Percentiles rank a stretch among this genome's conserved stretches.
Evolutionary conservation across 2,797 vertebrate genomes (phyloP).

Genomic region (Siniperca undulata): DNA sequence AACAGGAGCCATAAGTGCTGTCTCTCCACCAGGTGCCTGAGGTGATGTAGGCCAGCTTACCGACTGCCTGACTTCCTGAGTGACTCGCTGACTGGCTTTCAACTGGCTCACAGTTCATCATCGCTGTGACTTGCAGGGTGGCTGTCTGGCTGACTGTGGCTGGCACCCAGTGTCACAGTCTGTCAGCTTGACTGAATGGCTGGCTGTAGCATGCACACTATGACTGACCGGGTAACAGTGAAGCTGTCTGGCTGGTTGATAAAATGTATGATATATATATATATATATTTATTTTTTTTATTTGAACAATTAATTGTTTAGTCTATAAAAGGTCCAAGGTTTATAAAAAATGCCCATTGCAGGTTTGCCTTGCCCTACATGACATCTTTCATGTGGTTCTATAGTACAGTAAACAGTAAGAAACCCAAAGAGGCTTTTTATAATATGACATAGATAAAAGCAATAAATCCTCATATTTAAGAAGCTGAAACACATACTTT

Average conservation of each 20-base stretch:
- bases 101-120: conserved; percentile 10
- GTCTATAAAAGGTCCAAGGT: background rate
- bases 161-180: background rate
- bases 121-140: background rate
- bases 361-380: background rate
- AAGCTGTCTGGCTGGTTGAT: background rate
- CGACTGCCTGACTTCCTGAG: background rate
- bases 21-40: background rate
- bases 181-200: background rate
- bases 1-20: background rate
- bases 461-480: too few species aligned
- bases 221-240: background rate
- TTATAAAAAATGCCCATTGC: background rate
- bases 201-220: background rate
- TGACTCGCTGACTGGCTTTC: conserved; percentile 3
- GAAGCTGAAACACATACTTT: too few species aligned
- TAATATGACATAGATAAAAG: too few species aligned
- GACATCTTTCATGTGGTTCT: background rate
- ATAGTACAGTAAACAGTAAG: too few species aligned
- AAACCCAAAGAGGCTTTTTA: too few species aligned
- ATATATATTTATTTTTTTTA: background rate
- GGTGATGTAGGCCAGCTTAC: background rate
- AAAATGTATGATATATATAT: background rate
- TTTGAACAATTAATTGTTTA: background rate
- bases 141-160: conserved; percentile 4